Base-by-base conservation (phyloP, 2,113 vertebrate genomes). In the Vanacampus margaritifer region DNA sequence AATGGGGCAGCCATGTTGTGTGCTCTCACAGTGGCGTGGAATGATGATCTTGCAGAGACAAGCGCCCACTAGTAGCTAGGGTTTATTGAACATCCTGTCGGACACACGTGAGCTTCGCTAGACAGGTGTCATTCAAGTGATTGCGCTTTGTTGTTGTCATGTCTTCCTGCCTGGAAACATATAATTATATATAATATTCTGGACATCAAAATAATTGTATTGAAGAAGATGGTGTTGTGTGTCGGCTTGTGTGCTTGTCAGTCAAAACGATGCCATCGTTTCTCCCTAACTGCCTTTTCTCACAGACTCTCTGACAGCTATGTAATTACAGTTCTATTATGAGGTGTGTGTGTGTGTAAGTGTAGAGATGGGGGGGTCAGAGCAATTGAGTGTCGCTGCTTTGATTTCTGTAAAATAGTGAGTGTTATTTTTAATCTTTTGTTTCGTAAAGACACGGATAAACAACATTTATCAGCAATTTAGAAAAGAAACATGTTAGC, bases 1-100 rank as follows among this genome's bases (percentile, higher is more conserved):
- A 91, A 92, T 82, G 74, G 88, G 87, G 72, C 72, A 51, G 54
- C 80, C 81, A 86, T 90, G 87, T 91, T 90, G 60, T 90, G 85
- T 86, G 79, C 82, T 76, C 86, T 86, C 76, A 74, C 84, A 79
- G 75, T 78, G 71, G 73, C 71, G 72, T 80, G 89, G 84, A 84
- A 89, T 88, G 90, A 90, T 89, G 87, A 87, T 87, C 82, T 75
- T 75, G 83, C 71, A 46, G 83, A 77, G 75, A 79, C 57, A 67
- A 77, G 87, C 69, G 84, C 79, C 79, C 87, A 82, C 73, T 72
- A 72, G 76, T 77, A 65, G 68, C 78, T 81, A 10, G 76, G 68
- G 75, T 83, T 79, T 88, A 84, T 84, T 24, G 41, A 69, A 72
- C 46, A 24, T 62, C 51, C 65, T 21, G n/a, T n/a, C n/a, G n/a